Base-by-base conservation (phyloP, 2,888 invertebrate species). In the Spilarctia lutea region DNA sequence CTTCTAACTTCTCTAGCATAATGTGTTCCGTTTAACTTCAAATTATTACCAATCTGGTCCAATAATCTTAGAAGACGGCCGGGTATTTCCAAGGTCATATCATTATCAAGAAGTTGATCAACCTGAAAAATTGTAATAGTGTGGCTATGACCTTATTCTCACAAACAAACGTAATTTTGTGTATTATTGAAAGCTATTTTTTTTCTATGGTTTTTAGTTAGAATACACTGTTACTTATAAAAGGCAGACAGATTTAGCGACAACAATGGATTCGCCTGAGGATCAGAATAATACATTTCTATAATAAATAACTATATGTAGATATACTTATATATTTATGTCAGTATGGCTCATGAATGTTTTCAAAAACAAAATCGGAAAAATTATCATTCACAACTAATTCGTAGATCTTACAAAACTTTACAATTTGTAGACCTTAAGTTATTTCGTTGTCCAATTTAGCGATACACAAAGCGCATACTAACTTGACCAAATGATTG, bases 401-500 rank as follows among this genome's bases (percentile, higher is more conserved):
- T 42, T 42, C 42, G 7, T 8, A 39, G 39, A 39, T 7, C 11
- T 42, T 11, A 16, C 13, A 42, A 42, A 16, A 42, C 42, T 13
- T 42, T 42, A 42, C 13, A 16, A 16, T 24, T 2, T 6, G 0
- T 52, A 20, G 2, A 52, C 52, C 52, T 52, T 24, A 52, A 52
- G 7, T 52, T 20, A 52, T 52, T 24, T 52, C 20, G 20, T 8
- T 52, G 8, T 52, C 20, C 1, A 52, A 48, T 48, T 11, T 20
- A 48, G 48, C 39, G 24, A 16, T 42, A 16, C 27, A 42, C 2
- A n/a, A 33, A 63, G 45, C 33, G 33, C 16, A 30, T 27, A 76
- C 76, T 80, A 84, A 94, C 95, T 91, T 91, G 89, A 74, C 91
- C 87, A 77, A 96, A 93, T 1, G 94, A 87, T 0, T 78, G 71